phyloP scores from a whole-genome alignment of 2,888 invertebrate species.

The Gryllus longicercus region DNA sequence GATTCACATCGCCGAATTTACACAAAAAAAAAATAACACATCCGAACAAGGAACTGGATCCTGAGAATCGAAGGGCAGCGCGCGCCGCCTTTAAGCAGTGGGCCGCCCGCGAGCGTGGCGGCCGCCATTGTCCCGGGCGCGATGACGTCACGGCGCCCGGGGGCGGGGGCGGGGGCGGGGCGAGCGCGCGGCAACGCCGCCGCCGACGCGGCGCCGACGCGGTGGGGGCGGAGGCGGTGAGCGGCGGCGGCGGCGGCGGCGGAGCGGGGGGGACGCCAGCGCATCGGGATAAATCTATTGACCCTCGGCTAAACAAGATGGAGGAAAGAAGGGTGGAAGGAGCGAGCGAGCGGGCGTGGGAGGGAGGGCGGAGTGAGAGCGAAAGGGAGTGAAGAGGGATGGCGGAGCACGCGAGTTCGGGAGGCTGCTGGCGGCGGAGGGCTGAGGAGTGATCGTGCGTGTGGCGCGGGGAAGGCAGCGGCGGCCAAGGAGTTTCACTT shows the following conservation, averaged over 20 bases:
- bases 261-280: conserved; percentile 41
- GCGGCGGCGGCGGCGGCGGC: conserved; percentile 34
- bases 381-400: background rate
- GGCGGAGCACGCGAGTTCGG: too few relatives aligned
- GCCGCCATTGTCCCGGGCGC: background rate
- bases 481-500: too few relatives aligned
- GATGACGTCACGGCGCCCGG: background rate
- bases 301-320: conserved; percentile 31
- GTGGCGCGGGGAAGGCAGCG: too few relatives aligned
- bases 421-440: too few relatives aligned
- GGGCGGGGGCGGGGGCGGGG: conserved; percentile 31
- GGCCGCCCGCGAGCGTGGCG: too few relatives aligned
- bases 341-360: background rate
- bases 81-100: too few relatives aligned
- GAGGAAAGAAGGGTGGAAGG: conserved; percentile 18
- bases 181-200: conserved; percentile 35
- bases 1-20: too few relatives aligned
- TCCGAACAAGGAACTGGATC: too few relatives aligned
- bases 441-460: too few relatives aligned
- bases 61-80: too few relatives aligned
- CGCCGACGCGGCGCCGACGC: conserved; percentile 31
- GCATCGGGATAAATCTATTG: conserved; percentile 40
- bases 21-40: too few relatives aligned
- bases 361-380: background rate
- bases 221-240: conserved; percentile 33